Conservation (phyloP, 2,797 vertebrate species). For the Mycteria americana region DNA sequence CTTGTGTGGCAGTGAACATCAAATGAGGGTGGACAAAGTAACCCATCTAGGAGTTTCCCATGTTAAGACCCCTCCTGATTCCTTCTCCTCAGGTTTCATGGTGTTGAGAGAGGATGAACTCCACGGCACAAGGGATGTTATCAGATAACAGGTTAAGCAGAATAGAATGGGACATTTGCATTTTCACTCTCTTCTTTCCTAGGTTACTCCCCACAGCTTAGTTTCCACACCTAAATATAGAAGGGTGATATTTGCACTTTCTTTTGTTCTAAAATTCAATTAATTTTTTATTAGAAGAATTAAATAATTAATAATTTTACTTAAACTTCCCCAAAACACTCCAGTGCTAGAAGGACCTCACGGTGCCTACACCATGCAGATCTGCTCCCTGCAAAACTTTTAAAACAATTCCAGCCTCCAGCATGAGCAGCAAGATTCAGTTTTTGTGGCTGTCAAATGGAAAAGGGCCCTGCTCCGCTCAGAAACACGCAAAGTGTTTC, state of each 20-base stretch:
- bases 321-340: constrained; percentile 19
- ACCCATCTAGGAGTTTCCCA: not conserved
- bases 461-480: not conserved
- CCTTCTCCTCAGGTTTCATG: not conserved
- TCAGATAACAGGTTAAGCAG: not conserved
- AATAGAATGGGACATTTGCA: not conserved
- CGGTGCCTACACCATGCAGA: not conserved
- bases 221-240: constrained; percentile 15
- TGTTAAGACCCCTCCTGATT: not conserved
- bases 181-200: not conserved
- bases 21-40: not conserved
- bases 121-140: not conserved
- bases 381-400: constrained; percentile 13
- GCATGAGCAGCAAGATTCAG: not conserved
- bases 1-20: not conserved
- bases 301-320: constrained; percentile 48
- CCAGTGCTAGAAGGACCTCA: not conserved
- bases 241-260: not conserved
- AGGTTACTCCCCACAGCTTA: not conserved
- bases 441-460: constrained; percentile 25
- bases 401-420: constrained; percentile 14
- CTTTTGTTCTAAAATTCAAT: constrained; percentile 59
- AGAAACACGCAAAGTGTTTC: not conserved
- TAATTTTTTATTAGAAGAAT: constrained; percentile 44
- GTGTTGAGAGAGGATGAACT: not conserved